Conservation (phyloP, 2,888 invertebrate genomes). For the Cheilosia grossa region DNA sequence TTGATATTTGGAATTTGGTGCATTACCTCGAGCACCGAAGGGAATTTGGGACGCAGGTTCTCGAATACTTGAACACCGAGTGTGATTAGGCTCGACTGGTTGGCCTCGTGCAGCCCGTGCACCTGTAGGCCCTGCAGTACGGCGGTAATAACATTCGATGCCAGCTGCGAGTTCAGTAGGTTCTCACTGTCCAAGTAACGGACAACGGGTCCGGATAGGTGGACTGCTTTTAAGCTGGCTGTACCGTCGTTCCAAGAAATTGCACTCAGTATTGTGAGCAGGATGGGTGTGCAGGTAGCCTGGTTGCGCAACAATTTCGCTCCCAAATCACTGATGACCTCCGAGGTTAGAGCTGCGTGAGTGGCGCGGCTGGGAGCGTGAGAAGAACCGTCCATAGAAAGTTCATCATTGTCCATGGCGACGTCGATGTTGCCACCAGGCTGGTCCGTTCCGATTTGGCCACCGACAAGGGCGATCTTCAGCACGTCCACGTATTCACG, state of each 20-base stretch:
- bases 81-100: conserved; percentile 90
- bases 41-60: conserved; percentile 90
- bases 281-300: conserved; percentile 86
- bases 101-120: conserved; percentile 95
- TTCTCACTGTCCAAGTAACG: conserved; percentile 87
- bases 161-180: conserved; percentile 87
- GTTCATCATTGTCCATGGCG: conserved; percentile 87
- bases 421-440: conserved; percentile 76
- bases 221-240: conserved; percentile 91
- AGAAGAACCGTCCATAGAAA: conserved; percentile 88
- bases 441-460: conserved; percentile 83
- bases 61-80: conserved; percentile 95
- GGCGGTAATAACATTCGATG: conserved; percentile 89
- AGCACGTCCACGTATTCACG: conserved; percentile 94
- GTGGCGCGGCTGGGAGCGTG: conserved; percentile 83
- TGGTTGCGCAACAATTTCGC: conserved; percentile 88
- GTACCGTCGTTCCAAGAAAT: conserved; percentile 95
- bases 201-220: conserved; percentile 89
- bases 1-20: conserved; percentile 93
- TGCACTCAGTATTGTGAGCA: conserved; percentile 86
- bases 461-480: conserved; percentile 90
- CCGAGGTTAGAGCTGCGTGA: conserved; percentile 85
- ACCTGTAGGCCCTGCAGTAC: conserved; percentile 91
- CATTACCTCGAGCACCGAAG: conserved; percentile 86
- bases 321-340: conserved; percentile 93